Evolutionary conservation across 2,113 vertebrate species (phyloP).

Genomic region (Stigmatopora nigra): DNA sequence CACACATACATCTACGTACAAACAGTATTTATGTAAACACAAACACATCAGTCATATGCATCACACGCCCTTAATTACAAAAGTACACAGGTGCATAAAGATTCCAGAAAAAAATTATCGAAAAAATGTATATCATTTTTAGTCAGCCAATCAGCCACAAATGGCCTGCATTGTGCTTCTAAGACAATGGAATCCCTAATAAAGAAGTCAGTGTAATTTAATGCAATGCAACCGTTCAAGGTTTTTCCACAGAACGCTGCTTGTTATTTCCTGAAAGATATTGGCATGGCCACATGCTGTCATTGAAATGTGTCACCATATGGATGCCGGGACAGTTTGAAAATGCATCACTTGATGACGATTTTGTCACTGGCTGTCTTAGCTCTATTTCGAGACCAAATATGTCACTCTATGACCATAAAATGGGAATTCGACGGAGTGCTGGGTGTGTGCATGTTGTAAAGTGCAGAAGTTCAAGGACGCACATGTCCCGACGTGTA

Average conservation of each 20-base stretch:
- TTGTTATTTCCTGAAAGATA: constrained; percentile 11
- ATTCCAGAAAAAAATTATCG: constrained; percentile 10
- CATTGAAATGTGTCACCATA: constrained; percentile 43
- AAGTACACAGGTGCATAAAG: constrained; percentile 11
- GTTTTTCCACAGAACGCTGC: not conserved
- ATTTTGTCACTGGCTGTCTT: constrained; percentile 36
- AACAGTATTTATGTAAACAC: constrained; percentile 31
- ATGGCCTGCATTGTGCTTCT: constrained; percentile 23
- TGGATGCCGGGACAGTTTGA: constrained; percentile 39
- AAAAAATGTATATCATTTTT: constrained; percentile 5
- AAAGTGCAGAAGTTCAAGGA: constrained; percentile 58
- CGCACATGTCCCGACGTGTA: constrained; percentile 33
- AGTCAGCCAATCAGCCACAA: constrained; percentile 14
- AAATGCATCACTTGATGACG: constrained; percentile 42
- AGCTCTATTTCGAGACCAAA: constrained; percentile 41
- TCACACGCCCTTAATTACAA: not conserved
- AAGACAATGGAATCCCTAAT: constrained; percentile 5
- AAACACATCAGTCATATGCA: constrained; percentile 25
- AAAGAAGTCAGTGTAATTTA: not conserved
- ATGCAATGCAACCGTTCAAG: constrained; percentile 13
- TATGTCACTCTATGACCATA: constrained; percentile 41
- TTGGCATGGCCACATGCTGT: constrained; percentile 22
- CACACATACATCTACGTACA: constrained; percentile 41
- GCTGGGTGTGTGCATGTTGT: not conserved
- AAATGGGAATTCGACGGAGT: constrained; percentile 25